Evolutionary conservation across 2,888 invertebrate species (phyloP).

Genomic region (Pheosia gnoma): DNA sequence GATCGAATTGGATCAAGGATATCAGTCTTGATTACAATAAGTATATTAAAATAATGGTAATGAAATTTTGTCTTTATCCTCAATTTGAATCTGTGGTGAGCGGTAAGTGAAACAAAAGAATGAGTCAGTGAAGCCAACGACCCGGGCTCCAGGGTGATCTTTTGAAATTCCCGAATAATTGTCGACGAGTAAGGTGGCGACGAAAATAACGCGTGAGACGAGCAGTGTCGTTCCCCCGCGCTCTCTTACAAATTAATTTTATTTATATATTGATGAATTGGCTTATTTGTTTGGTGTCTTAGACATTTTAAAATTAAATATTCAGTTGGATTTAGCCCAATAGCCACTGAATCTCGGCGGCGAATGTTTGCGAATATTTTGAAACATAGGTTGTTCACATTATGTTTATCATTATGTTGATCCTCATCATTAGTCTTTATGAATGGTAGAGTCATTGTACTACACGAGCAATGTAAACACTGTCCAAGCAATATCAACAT

Average conservation of each 20-base stretch:
- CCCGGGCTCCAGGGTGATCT: constrained; percentile 78
- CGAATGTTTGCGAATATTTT: constrained; percentile 5
- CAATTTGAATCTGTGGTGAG: constrained; percentile 41
- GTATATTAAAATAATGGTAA: constrained; percentile 29
- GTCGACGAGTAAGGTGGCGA: constrained; percentile 78
- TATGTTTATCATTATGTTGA: constrained; percentile 5
- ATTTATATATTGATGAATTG: constrained; percentile 80
- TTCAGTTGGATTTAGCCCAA: constrained; percentile 33
- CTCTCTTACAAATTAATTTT: constrained; percentile 73
- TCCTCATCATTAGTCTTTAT: constrained; percentile 1
- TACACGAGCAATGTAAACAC: constrained; percentile 11
- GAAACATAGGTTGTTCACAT: constrained; percentile 5
- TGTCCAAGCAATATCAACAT: constrained; percentile 15
- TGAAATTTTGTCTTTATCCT: constrained; percentile 43
- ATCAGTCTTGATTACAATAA: constrained; percentile 12
- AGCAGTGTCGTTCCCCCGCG: constrained; percentile 68
- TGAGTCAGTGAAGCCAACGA: constrained; percentile 79
- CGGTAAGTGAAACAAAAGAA: constrained; percentile 74
- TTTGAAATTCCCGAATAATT: constrained; percentile 82
- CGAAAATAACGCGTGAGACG: constrained; percentile 74
- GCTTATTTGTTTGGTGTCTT: constrained; percentile 64
- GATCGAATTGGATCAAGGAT: constrained; percentile 18
- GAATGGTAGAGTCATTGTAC: constrained; percentile 5
- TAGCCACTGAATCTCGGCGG: constrained; percentile 3
- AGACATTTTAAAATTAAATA: constrained; percentile 11